phyloP scores from a whole-genome alignment of 2,888 invertebrate genomes.

The Ochropleura leucogaster region DNA sequence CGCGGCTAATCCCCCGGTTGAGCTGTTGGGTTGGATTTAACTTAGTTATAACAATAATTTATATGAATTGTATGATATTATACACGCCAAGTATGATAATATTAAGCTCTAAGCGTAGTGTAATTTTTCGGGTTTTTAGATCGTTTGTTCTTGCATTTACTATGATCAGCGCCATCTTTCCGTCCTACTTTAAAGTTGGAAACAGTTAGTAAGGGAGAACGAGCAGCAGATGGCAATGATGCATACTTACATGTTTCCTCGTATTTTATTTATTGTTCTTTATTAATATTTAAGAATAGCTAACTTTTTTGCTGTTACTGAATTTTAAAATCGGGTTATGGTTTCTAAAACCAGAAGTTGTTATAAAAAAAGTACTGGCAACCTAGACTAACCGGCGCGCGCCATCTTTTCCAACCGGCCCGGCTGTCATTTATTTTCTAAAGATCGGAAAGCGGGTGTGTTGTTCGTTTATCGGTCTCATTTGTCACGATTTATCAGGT shows the following conservation, averaged over 20 bases:
- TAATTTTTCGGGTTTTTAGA: neutral
- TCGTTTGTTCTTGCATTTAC: neutral
- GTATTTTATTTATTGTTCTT: neutral
- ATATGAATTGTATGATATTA: no score
- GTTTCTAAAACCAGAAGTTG: neutral
- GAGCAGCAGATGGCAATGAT: neutral
- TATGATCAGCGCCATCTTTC: conserved; percentile 35
- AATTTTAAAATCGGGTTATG: neutral
- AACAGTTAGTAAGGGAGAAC: fast-evolving
- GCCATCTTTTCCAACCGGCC: conserved; percentile 49
- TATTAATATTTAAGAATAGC: neutral
- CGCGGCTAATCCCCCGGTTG: no score
- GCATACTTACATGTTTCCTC: no score
- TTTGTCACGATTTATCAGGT: conserved; percentile 55
- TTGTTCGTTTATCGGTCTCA: conserved; percentile 29
- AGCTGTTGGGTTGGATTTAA: no score
- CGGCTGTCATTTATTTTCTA: conserved; percentile 55
- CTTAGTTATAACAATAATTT: no score
- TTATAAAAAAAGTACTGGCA: conserved; percentile 39
- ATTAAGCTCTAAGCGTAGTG: no score
- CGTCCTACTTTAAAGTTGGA: neutral
- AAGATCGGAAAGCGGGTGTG: conserved; percentile 33
- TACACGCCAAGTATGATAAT: no score
- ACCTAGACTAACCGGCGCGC: conserved; percentile 16
- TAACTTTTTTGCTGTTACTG: neutral